Evolutionary conservation across 1,140 invertebrate species (phyloP).

Genomic region (Cotesia typhae): DNA sequence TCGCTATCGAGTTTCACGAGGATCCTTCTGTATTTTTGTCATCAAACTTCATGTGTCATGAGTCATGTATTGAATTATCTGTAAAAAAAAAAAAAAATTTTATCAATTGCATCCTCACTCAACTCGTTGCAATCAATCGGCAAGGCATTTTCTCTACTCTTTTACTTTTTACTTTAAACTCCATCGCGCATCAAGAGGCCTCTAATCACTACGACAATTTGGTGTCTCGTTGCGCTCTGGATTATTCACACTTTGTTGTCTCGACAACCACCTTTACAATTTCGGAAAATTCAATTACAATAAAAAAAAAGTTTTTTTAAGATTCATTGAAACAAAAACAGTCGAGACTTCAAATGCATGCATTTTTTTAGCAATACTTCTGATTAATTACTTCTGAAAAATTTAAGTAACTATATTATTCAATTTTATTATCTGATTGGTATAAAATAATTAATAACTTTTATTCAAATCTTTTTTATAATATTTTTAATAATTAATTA

Average conservation of each 20-base stretch:
- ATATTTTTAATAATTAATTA: no score
- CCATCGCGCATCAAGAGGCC: slow-evolving; percentile 34
- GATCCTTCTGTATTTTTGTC: background rate
- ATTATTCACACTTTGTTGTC: slow-evolving; percentile 15
- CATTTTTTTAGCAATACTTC: slow-evolving; percentile 12
- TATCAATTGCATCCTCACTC: slow-evolving; percentile 25
- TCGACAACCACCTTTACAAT: slow-evolving; percentile 12
- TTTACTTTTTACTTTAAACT: slow-evolving; percentile 33
- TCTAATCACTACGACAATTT: slow-evolving; percentile 11
- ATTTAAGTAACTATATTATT: no score
- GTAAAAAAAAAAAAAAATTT: background rate
- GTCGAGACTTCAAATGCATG: slow-evolving; percentile 11
- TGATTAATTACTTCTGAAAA: background rate
- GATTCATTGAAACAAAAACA: no score
- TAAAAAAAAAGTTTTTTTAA: slow-evolving; percentile 11
- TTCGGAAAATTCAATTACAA: background rate
- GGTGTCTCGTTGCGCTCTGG: slow-evolving; percentile 32
- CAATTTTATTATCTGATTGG: no score
- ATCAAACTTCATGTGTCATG: no score
- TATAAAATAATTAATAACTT: no score
- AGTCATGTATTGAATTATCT: background rate
- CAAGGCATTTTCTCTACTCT: slow-evolving; percentile 37
- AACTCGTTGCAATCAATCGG: slow-evolving; percentile 36
- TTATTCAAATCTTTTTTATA: no score
- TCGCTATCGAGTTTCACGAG: background rate